These are phyloP conservation scores for Caradrina kadenii DNA, from an alignment of 2,888 invertebrate species.

Conservation along the genomic window DNA sequence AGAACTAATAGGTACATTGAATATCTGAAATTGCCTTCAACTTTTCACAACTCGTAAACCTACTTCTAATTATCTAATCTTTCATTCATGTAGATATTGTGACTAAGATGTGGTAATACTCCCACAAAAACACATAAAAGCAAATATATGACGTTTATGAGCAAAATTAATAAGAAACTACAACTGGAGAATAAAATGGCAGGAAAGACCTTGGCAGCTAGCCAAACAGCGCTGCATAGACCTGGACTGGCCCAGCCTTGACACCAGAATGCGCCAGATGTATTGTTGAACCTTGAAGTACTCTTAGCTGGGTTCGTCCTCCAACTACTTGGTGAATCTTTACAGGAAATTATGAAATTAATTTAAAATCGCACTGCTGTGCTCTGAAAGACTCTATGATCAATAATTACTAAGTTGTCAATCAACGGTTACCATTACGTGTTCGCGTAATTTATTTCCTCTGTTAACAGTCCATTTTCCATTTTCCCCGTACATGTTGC, in stretches of 20 bases:
- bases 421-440: conserved; percentile 5
- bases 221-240: conserved; percentile 59
- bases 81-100: conserved; percentile 50
- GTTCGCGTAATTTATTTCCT: conserved; percentile 18
- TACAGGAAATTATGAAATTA: conserved; percentile 6
- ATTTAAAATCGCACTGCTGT: background rate
- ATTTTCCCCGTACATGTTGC: conserved; percentile 10
- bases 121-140: conserved; percentile 33
- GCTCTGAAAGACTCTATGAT: conserved; percentile 17
- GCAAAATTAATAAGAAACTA: conserved; percentile 57
- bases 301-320: conserved; percentile 40
- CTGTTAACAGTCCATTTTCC: background rate
- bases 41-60: background rate
- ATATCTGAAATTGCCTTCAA: background rate
- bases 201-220: conserved; percentile 56
- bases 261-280: conserved; percentile 62
- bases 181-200: conserved; percentile 60
- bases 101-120: conserved; percentile 29
- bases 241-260: conserved; percentile 65
- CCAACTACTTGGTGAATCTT: conserved; percentile 25
- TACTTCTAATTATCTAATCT: conserved; percentile 20
- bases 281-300: conserved; percentile 58
- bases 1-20: background rate
- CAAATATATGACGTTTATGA: conserved; percentile 38
- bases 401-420: conserved; percentile 12